Conservation (phyloP, 2,113 vertebrate genomes). For the Chunga burmeisteri region DNA sequence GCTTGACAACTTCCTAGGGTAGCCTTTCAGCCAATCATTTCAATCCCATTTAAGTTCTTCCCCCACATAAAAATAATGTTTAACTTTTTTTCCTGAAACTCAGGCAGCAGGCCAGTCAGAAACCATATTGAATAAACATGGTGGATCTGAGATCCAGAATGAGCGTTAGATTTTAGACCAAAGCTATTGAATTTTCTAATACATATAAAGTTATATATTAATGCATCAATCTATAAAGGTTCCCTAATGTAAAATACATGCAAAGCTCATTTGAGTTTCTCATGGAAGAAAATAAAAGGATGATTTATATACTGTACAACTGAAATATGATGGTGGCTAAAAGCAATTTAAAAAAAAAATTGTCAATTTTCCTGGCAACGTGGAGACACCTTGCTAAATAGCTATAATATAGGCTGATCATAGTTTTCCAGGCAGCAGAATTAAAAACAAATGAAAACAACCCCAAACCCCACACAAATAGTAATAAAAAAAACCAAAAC, state of each 20-base stretch:
- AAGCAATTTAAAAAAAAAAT: conserved; percentile 23
- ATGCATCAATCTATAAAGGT: conserved; percentile 71
- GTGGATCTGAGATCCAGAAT: conserved; percentile 66
- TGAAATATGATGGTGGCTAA: conserved; percentile 51
- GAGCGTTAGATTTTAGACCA: conserved; percentile 70
- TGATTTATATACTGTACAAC: conserved; percentile 56
- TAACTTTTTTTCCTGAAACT: conserved; percentile 72
- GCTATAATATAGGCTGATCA: not conserved
- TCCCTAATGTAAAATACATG: conserved; percentile 77
- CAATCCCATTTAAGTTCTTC: conserved; percentile 57
- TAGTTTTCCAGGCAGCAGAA: conserved; percentile 32
- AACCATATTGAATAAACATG: conserved; percentile 65
- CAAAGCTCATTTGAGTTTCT: conserved; percentile 69
- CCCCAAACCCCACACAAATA: not conserved
- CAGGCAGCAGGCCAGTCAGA: conserved; percentile 81
- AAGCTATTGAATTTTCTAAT: conserved; percentile 73
- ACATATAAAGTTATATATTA: conserved; percentile 75
- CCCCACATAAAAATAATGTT: conserved; percentile 76
- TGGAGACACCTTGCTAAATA: conserved; percentile 46
- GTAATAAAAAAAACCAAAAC: not conserved
- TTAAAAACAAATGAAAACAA: conserved; percentile 34
- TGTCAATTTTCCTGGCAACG: conserved; percentile 40
- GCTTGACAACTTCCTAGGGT: conserved; percentile 74
- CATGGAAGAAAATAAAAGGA: conserved; percentile 52
- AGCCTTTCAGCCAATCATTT: conserved; percentile 78